Evolutionary conservation across 2,888 invertebrate species (phyloP).

Genomic region (Megamerina dolium): DNA sequence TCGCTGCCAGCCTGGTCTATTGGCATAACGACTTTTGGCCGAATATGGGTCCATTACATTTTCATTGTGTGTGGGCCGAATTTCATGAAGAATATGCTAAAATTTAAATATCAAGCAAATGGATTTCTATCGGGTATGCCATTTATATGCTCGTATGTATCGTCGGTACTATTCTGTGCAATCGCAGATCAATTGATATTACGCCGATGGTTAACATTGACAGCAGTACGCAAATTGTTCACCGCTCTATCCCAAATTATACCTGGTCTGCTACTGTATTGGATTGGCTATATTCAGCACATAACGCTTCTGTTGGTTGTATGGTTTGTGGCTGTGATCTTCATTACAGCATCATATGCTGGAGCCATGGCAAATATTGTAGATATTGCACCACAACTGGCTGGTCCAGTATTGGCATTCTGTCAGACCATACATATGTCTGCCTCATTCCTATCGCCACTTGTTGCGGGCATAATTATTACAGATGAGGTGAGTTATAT

Average conservation of each 20-base stretch:
- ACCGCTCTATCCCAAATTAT: constrained; percentile 64
- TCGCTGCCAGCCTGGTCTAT: constrained; percentile 66
- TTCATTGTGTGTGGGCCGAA: constrained; percentile 66
- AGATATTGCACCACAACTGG: constrained; percentile 72
- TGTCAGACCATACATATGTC: constrained; percentile 74
- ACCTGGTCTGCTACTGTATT: constrained; percentile 59
- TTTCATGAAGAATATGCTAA: constrained; percentile 64
- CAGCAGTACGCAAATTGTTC: constrained; percentile 62
- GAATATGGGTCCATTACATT: constrained; percentile 69
- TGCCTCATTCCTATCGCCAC: constrained; percentile 64
- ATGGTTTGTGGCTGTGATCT: constrained; percentile 64
- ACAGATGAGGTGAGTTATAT: constrained; percentile 53
- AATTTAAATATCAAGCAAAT: constrained; percentile 65
- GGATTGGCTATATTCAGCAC: constrained; percentile 61
- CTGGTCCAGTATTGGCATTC: constrained; percentile 66
- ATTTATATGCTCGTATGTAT: constrained; percentile 64
- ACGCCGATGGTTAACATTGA: constrained; percentile 55
- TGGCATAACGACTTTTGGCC: constrained; percentile 66
- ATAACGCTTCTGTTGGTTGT: constrained; percentile 55
- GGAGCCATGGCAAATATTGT: constrained; percentile 73
- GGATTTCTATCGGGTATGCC: constrained; percentile 63
- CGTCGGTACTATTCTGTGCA: constrained; percentile 65
- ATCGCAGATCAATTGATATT: constrained; percentile 60
- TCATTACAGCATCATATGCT: constrained; percentile 67
- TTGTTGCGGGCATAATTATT: constrained; percentile 58